Conservation (phyloP, 2,888 invertebrate genomes). For the Alcis repandata region DNA sequence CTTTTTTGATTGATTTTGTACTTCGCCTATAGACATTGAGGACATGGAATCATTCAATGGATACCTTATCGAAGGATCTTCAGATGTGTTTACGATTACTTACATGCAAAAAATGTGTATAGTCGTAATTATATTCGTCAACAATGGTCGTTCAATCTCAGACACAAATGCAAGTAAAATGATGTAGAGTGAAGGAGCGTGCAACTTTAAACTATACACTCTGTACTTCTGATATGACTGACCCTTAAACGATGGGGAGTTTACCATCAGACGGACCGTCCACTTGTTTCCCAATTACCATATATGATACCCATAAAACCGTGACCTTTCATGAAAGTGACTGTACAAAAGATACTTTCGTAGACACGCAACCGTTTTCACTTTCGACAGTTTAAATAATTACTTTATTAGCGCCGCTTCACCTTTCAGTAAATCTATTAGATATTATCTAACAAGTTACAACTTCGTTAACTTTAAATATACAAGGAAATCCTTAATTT, state of each 20-base stretch:
- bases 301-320: not conserved
- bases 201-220: too few relatives aligned
- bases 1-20: too few relatives aligned
- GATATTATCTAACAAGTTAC: slow-evolving; percentile 38
- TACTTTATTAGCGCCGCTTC: slow-evolving; percentile 24
- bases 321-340: slow-evolving; percentile 4
- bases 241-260: not conserved
- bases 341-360: not conserved
- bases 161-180: too few relatives aligned
- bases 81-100: too few relatives aligned
- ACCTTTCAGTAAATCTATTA: slow-evolving; percentile 27
- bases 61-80: too few relatives aligned
- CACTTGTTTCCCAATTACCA: not conserved
- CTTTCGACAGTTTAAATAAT: slow-evolving; percentile 24
- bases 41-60: too few relatives aligned
- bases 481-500: slow-evolving; percentile 47
- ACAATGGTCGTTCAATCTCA: too few relatives aligned
- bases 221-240: too few relatives aligned
- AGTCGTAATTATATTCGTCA: too few relatives aligned
- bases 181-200: too few relatives aligned
- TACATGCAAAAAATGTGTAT: too few relatives aligned
- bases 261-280: not conserved
- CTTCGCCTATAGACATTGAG: too few relatives aligned
- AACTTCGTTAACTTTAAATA: slow-evolving; percentile 38
- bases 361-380: slow-evolving; percentile 26